Base-by-base conservation (phyloP, 1,140 invertebrate genomes). In the Cydia fagiglandana region DNA sequence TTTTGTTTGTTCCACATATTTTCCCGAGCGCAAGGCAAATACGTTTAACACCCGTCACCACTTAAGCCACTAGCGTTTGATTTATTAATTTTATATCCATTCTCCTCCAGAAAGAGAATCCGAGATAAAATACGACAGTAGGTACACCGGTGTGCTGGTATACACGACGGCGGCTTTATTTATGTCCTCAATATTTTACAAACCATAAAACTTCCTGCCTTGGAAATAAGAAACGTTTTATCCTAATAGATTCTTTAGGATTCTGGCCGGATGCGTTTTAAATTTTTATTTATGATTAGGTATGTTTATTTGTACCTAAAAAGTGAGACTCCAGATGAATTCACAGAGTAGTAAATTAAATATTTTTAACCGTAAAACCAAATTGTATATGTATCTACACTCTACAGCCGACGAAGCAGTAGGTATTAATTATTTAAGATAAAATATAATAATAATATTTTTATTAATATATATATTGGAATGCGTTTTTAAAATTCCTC, bases 121-220 rank as follows among this genome's bases (percentile, higher is more conserved):
- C 87, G 74, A 80, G 83, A 88, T 91, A 87, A 91, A 89, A 89
- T 90, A 90, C 87, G 86, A 82, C 82, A 81, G 81, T 83, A 84
- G 83, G 86, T 85, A 78, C 80, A 80, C 81, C 79, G 86, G 89
- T 88, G 88, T 88, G 87, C 86, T 88, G 86, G 86, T 84, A 91
- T 88, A 91, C 88, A 86, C 83, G 89, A 91, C 87, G 87, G 84
- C 82, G 80, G 78, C 81, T 83, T 91, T 91, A 91, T 91, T 91
- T 90, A 91, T 90, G 84, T 84, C 85, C 87, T 84, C 88, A 88
- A 91, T 90, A 91, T 91, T 91, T 91, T 88, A 91, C 89, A 91
- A 91, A 88, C 88, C 88, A 91, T 91, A 90, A 91, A 91, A 91
- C 85, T 91, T 84, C 80, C 81, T 86, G 82, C 83, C 85, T 81